These are phyloP conservation scores for Strigamia maritima DNA, from an alignment of 2,888 invertebrate species.

Conservation along the genomic window DNA sequence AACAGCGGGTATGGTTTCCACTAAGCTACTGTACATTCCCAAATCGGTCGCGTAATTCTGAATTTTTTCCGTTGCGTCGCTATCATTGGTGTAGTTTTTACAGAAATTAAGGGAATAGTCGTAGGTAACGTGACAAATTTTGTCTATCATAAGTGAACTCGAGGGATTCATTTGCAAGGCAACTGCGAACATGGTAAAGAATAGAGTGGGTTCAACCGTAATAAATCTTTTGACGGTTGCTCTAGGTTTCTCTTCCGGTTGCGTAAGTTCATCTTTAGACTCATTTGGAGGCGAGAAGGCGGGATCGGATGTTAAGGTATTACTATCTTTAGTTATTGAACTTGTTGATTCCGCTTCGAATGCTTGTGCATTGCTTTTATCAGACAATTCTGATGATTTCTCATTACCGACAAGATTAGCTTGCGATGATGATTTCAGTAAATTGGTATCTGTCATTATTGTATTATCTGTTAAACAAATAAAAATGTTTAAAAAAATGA, in stretches of 20 bases:
- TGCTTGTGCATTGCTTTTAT: too few species aligned
- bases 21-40: background rate
- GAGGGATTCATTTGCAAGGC: background rate
- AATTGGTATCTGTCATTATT: too few species aligned
- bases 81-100: background rate
- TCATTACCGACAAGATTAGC: too few species aligned
- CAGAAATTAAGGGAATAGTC: background rate
- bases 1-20: background rate
- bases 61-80: background rate
- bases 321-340: too few species aligned
- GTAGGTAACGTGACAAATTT: background rate
- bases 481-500: too few species aligned
- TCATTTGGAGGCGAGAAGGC: background rate
- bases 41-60: background rate
- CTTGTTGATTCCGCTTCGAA: too few species aligned
- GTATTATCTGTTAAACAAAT: too few species aligned
- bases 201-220: background rate
- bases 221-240: background rate
- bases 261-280: background rate
- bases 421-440: too few species aligned
- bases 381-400: too few species aligned
- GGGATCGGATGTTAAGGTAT: too few species aligned
- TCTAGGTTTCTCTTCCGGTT: background rate
- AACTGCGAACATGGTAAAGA: background rate
- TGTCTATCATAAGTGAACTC: background rate